phyloP scores from a whole-genome alignment of 2,888 invertebrate genomes.

The Dynastes maya region DNA sequence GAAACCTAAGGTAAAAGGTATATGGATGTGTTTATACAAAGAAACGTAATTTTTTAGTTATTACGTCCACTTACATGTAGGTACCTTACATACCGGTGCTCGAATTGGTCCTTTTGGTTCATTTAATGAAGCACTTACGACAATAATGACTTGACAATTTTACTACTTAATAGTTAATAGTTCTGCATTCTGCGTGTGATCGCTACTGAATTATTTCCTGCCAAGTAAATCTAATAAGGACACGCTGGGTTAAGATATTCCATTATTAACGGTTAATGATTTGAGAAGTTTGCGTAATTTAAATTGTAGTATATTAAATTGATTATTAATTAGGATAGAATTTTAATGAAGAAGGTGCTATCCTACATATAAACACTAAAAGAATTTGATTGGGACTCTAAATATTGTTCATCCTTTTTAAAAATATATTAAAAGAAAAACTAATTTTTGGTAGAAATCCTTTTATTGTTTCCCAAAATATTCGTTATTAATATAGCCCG shows the following conservation, averaged over 20 bases:
- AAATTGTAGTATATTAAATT: neutral
- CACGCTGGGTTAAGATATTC: neutral
- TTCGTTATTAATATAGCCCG: no score
- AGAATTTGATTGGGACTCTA: no score
- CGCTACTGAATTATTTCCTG: conserved; percentile 20
- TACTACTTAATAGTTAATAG: conserved; percentile 28
- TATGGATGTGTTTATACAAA: conserved; percentile 4
- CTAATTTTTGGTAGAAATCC: no score
- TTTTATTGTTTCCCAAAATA: no score
- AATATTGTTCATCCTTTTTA: no score
- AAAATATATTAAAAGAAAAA: no score
- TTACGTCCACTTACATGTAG: conserved; percentile 13
- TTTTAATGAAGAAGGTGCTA: no score
- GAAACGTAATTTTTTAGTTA: conserved; percentile 24
- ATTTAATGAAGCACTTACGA: conserved; percentile 28
- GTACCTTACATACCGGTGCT: neutral
- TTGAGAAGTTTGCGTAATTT: neutral
- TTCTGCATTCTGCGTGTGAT: conserved; percentile 13
- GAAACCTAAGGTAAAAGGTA: neutral
- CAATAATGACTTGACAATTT: conserved; percentile 33
- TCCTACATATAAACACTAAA: no score
- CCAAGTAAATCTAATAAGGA: neutral
- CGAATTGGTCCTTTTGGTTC: conserved; percentile 6
- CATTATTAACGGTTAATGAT: neutral
- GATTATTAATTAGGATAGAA: no score